Conservation (phyloP, 2,113 vertebrate genomes). For the Coregonus clupeaformis region DNA sequence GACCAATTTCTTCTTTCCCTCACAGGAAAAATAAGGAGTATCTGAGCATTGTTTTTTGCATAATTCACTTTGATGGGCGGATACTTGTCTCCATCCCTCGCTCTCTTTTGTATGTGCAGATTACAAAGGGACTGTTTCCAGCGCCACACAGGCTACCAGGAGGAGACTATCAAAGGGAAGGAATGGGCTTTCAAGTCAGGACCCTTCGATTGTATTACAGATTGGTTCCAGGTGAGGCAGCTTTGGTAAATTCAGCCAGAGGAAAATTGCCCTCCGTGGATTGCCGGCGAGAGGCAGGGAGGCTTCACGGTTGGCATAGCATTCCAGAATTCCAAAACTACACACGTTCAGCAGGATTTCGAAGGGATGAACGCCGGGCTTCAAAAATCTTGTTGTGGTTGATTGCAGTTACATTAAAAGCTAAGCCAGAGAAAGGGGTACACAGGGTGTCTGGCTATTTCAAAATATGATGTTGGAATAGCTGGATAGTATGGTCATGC, state of each 20-base stretch:
- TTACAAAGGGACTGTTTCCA: conserved; percentile 75
- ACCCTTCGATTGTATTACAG: conserved; percentile 81
- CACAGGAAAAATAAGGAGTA: conserved; percentile 40
- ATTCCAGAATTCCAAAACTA: conserved; percentile 77
- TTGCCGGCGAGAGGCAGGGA: conserved; percentile 65
- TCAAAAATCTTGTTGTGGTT: conserved; percentile 78
- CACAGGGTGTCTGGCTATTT: conserved; percentile 56
- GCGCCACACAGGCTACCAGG: conserved; percentile 71
- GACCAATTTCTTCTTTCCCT: conserved; percentile 40
- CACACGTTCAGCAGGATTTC: conserved; percentile 78
- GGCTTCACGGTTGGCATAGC: conserved; percentile 78
- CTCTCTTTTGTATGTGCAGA: conserved; percentile 70
- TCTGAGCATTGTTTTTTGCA: conserved; percentile 78
- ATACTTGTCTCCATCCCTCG: conserved; percentile 70
- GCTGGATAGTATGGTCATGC: conserved; percentile 53
- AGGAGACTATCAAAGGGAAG: conserved; percentile 80
- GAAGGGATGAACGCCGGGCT: conserved; percentile 72
- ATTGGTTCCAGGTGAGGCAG: conserved; percentile 87
- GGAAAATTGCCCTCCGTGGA: conserved; percentile 77
- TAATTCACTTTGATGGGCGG: conserved; percentile 78
- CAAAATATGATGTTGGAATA: conserved; percentile 50
- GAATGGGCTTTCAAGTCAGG: conserved; percentile 80
- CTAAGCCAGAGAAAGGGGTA: conserved; percentile 57
- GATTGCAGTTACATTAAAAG: conserved; percentile 76
- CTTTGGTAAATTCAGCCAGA: conserved; percentile 77